Conservation (phyloP, 2,888 invertebrate genomes). For the Myopa tessellatipennis region DNA sequence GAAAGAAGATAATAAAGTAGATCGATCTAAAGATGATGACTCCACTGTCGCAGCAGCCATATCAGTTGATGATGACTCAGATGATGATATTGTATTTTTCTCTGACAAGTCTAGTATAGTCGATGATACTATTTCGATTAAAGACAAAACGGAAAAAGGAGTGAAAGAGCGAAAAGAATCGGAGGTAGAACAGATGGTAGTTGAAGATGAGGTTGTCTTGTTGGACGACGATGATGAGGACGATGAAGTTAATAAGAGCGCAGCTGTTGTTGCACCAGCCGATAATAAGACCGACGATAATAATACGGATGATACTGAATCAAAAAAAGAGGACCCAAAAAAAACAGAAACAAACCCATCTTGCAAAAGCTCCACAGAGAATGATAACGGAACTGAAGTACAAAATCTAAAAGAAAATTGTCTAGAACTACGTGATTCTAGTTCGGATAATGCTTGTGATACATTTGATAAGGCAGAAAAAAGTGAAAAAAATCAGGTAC, state of each 20-base stretch:
- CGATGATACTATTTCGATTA: not conserved
- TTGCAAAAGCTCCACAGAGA: not conserved
- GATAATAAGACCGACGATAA: not conserved
- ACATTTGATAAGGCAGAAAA: slow-evolving; percentile 53
- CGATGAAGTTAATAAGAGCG: not conserved
- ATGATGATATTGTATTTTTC: slow-evolving; percentile 61
- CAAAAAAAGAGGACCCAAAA: slow-evolving; percentile 30
- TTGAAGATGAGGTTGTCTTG: slow-evolving; percentile 56
- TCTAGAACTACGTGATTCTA: slow-evolving; percentile 52
- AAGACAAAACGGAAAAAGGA: slow-evolving; percentile 20
- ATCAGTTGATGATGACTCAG: slow-evolving; percentile 46
- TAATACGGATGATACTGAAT: slow-evolving; percentile 23
- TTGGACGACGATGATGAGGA: slow-evolving; percentile 53
- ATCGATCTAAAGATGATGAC: not conserved
- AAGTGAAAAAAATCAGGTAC: slow-evolving; percentile 38
- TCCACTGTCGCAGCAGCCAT: not conserved
- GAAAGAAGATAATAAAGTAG: not conserved
- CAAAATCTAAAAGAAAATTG: not conserved
- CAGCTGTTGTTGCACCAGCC: slow-evolving; percentile 2
- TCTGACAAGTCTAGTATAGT: slow-evolving; percentile 47
- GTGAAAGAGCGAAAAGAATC: slow-evolving; percentile 14
- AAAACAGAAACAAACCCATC: slow-evolving; percentile 16
- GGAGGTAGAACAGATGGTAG: slow-evolving; percentile 28
- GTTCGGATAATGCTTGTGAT: slow-evolving; percentile 65
- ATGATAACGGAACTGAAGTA: not conserved